phyloP scores from a whole-genome alignment of 2,113 vertebrate genomes.

The Pangasianodon gigas region DNA sequence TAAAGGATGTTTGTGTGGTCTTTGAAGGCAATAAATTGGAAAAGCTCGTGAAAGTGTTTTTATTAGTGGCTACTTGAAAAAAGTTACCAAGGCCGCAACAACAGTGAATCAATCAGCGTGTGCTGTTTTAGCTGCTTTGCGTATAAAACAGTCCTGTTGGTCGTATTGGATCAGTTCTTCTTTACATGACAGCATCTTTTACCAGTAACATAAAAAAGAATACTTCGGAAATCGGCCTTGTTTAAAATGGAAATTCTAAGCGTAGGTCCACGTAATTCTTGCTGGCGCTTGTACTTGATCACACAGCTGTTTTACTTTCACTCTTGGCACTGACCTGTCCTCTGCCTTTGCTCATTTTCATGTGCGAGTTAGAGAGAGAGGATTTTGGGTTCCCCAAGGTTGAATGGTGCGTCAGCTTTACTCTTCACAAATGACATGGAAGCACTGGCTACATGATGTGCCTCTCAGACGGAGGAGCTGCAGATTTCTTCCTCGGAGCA shows the following conservation, averaged over 20 bases:
- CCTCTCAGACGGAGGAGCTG: slow-evolving; percentile 42
- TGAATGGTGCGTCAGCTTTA: slow-evolving; percentile 23
- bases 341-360: slow-evolving; percentile 32
- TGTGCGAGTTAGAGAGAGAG: slow-evolving; percentile 18
- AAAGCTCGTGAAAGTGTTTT: slow-evolving; percentile 4
- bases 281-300: not conserved
- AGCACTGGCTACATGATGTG: slow-evolving; percentile 28
- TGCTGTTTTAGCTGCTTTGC: slow-evolving; percentile 58
- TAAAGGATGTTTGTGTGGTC: slow-evolving; percentile 53
- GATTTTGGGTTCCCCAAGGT: slow-evolving; percentile 36
- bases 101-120: slow-evolving; percentile 51
- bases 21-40: slow-evolving; percentile 49
- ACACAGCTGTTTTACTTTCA: slow-evolving; percentile 28
- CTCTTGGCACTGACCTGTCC: not conserved
- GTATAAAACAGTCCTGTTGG: slow-evolving; percentile 52
- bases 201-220: not conserved
- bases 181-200: not conserved
- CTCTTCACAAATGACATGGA: slow-evolving; percentile 39
- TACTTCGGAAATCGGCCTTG: not conserved
- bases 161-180: slow-evolving; percentile 44
- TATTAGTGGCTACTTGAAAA: slow-evolving; percentile 46
- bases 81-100: slow-evolving; percentile 53
- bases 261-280: not conserved
- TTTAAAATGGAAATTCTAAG: not conserved
- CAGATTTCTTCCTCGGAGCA: slow-evolving; percentile 58